Percentiles rank a stretch among this genome's conserved stretches.
phyloP scores from a whole-genome alignment of 2,797 vertebrate species.

The Muscicapa comitata region DNA sequence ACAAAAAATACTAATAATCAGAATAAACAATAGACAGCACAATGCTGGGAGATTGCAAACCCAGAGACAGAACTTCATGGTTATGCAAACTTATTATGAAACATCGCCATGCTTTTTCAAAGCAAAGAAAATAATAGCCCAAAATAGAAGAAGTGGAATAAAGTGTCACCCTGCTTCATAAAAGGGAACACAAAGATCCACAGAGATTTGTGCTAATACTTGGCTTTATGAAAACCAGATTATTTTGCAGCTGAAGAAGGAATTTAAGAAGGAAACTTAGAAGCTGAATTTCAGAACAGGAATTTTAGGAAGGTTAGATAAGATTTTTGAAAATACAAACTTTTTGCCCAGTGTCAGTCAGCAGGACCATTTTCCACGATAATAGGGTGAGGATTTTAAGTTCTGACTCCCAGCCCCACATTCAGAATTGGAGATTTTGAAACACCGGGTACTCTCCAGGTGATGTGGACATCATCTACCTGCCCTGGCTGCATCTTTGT shows the following conservation, averaged over 20 bases:
- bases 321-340: not conserved
- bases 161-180: not conserved
- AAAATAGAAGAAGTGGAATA: conserved; percentile 11
- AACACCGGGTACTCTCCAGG: not conserved
- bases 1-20: not conserved
- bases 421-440: not conserved
- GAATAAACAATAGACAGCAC: not conserved
- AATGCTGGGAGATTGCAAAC: not conserved
- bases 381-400: not conserved
- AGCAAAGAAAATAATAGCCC: conserved; percentile 1
- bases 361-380: rapidly evolving
- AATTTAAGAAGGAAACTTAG: not conserved
- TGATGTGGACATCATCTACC: not conserved
- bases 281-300: not conserved
- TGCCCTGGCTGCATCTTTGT: not conserved
- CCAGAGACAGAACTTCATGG: not conserved
- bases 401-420: not conserved
- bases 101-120: not conserved
- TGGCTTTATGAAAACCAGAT: conserved; percentile 1
- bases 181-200: not conserved
- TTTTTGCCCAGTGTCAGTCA: not conserved
- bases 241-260: not conserved
- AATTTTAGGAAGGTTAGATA: not conserved
- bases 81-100: conserved; percentile 33
- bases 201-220: not conserved